Evolutionary conservation across 2,113 vertebrate genomes (phyloP).

Genomic region (Pyxicephalus adspersus): DNA sequence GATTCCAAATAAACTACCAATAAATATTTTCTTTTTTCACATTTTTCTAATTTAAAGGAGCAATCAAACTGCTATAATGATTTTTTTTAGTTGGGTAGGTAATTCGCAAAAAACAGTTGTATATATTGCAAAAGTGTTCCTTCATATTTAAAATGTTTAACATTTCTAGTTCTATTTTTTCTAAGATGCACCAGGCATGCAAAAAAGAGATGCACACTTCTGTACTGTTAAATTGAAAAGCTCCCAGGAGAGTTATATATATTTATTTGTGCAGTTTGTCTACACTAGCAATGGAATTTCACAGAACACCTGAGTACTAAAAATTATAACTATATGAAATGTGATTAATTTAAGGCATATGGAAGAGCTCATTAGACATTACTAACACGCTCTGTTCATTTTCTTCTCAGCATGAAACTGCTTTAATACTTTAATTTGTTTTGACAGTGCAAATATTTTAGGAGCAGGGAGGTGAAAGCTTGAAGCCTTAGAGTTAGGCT

Average conservation of each 20-base stretch:
- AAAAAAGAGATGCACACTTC: background rate
- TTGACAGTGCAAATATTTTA: slow-evolving; percentile 29
- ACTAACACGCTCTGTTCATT: slow-evolving; percentile 5
- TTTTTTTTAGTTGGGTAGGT: background rate
- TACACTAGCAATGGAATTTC: slow-evolving; percentile 7
- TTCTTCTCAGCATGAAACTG: slow-evolving; percentile 32
- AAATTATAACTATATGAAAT: slow-evolving; percentile 6
- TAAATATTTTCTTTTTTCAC: background rate
- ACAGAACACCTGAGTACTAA: slow-evolving; percentile 3
- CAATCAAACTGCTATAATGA: background rate
- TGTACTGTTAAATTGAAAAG: background rate
- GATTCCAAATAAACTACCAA: background rate
- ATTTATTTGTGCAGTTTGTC: background rate
- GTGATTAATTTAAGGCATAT: slow-evolving; percentile 2
- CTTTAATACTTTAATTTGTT: slow-evolving; percentile 45
- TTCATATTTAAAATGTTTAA: background rate
- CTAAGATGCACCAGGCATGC: background rate
- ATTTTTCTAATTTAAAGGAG: background rate
- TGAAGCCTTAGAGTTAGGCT: background rate
- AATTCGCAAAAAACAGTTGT: background rate
- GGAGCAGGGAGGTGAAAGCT: slow-evolving; percentile 18
- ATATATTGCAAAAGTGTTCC: background rate
- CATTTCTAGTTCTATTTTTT: background rate
- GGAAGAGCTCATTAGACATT: slow-evolving; percentile 5
- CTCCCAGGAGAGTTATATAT: background rate